phyloP scores from a whole-genome alignment of 35 echinoderm and acorn worm species.

The Heliocidaris tuberculata region DNA sequence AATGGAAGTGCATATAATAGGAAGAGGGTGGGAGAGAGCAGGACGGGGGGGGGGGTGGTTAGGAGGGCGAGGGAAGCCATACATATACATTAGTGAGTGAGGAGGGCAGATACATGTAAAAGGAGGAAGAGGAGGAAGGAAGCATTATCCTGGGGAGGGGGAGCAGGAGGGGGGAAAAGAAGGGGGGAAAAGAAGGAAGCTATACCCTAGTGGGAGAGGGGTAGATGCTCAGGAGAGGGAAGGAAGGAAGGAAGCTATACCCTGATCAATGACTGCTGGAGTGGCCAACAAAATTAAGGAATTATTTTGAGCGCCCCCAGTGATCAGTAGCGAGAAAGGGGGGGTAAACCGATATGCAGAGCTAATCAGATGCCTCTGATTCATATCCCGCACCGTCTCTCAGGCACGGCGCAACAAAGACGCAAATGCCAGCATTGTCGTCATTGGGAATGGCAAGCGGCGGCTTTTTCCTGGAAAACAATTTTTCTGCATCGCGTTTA shows the following conservation, averaged over 20 bases:
- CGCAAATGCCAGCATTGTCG: slow-evolving; percentile 40
- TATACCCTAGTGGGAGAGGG: neutral
- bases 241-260: neutral
- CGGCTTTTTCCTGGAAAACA: slow-evolving; percentile 29
- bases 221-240: neutral
- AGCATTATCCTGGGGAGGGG: no score
- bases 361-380: slow-evolving; percentile 32
- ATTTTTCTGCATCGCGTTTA: slow-evolving; percentile 6
- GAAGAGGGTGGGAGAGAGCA: neutral
- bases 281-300: neutral
- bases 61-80: neutral
- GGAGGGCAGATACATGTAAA: no score
- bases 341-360: neutral
- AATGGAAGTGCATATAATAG: no score
- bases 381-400: neutral
- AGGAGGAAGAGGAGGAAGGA: no score
- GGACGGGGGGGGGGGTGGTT: neutral
- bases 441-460: slow-evolving; percentile 13
- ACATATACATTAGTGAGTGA: no score
- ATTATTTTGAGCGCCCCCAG: neutral
- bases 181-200: no score
- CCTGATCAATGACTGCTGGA: neutral
- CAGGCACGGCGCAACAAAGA: neutral
- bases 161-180: no score
- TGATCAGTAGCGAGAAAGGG: neutral